phyloP scores from a whole-genome alignment of 2,113 vertebrate genomes.

The Glaucomys volans region DNA sequence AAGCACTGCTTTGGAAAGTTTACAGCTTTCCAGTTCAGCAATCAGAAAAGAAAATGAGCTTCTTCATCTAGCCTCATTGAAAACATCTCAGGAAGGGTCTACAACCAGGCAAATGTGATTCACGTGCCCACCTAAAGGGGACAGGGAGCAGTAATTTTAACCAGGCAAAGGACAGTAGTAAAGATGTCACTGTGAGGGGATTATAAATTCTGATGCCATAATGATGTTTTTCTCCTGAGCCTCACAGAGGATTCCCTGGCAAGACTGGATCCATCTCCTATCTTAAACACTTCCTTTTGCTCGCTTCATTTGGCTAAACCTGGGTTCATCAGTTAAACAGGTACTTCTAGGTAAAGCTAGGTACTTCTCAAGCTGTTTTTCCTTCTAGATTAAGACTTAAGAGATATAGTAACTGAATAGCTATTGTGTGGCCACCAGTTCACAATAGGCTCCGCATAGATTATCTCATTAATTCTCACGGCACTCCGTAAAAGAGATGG shows the following conservation, averaged over 20 bases:
- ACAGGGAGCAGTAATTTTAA: background rate
- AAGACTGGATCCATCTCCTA: background rate
- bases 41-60: background rate
- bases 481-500: background rate
- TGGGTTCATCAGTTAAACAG: background rate
- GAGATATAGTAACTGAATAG: background rate
- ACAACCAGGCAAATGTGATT: background rate
- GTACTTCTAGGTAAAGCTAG: background rate
- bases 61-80: background rate
- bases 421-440: background rate
- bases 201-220: background rate
- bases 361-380: background rate
- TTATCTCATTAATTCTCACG: background rate
- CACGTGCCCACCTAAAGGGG: fast-evolving
- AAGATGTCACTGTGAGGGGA: background rate
- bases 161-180: background rate
- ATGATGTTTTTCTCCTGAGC: background rate
- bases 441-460: background rate
- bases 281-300: background rate
- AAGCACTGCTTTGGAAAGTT: background rate
- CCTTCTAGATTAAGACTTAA: background rate
- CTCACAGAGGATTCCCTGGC: background rate
- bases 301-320: background rate
- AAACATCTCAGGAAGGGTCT: background rate
- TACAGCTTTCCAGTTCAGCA: background rate